phyloP scores from a whole-genome alignment of 1,140 invertebrate species.

The Meloidogyne chitwoodi region DNA sequence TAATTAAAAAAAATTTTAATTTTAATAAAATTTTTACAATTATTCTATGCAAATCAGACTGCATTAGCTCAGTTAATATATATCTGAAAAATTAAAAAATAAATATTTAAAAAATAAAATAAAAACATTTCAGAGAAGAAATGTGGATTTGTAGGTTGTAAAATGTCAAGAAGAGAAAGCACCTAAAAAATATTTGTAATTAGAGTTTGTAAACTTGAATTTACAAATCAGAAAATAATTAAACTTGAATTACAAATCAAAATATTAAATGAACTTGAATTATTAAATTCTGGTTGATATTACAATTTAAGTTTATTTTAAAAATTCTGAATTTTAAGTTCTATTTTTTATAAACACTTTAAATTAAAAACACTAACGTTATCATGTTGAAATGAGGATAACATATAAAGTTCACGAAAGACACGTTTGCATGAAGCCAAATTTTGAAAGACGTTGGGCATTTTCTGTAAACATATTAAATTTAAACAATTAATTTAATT shows the following conservation, averaged over 20 bases:
- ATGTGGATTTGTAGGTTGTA: slow-evolving; percentile 58
- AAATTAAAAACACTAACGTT: slow-evolving; percentile 71
- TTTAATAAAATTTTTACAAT: slow-evolving; percentile 97
- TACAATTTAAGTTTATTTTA: too few relatives aligned
- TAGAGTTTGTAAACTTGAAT: too few relatives aligned
- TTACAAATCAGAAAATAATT: slow-evolving; percentile 52
- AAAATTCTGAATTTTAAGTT: too few relatives aligned
- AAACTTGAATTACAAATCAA: slow-evolving; percentile 27
- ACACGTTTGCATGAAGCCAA: slow-evolving; percentile 94
- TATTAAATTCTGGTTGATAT: too few relatives aligned
- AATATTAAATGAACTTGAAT: too few relatives aligned
- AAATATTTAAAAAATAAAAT: slow-evolving; percentile 22
- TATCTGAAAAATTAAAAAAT: slow-evolving; percentile 71
- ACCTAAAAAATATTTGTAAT: slow-evolving; percentile 35
- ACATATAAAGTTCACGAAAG: slow-evolving; percentile 96
- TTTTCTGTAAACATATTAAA: slow-evolving; percentile 71
- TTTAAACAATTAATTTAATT: background rate
- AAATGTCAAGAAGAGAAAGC: slow-evolving; percentile 52
- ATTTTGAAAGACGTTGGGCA: slow-evolving; percentile 99
- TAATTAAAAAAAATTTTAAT: slow-evolving; percentile 76
- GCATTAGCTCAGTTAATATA: slow-evolving; percentile 96
- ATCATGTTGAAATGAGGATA: slow-evolving; percentile 98
- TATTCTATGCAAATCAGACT: slow-evolving; percentile 94
- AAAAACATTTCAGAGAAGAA: slow-evolving; percentile 60
- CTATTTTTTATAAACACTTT: too few relatives aligned